phyloP scores from a whole-genome alignment of 2,888 invertebrate species.

The Eremobia ochroleuca region DNA sequence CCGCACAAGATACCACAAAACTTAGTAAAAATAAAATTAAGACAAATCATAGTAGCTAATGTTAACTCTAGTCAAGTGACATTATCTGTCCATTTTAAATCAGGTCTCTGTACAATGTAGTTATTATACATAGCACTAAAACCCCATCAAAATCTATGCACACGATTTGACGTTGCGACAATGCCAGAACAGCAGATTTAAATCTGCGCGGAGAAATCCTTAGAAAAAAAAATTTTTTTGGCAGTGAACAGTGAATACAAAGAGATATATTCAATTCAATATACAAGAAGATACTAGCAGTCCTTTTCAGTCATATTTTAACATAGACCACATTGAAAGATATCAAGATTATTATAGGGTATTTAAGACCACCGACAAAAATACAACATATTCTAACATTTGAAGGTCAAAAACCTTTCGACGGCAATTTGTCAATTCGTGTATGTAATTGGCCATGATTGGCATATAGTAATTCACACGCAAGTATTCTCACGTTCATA shows the following conservation, averaged over 20 bases:
- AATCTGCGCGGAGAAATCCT: neutral
- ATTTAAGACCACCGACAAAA: conserved; percentile 18
- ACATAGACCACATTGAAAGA: neutral
- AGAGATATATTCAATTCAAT: neutral
- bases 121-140: neutral
- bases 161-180: neutral
- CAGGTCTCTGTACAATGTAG: neutral
- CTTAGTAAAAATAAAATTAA: neutral
- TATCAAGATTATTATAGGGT: neutral
- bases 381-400: conserved; percentile 27
- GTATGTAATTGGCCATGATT: conserved; percentile 78
- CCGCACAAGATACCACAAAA: neutral
- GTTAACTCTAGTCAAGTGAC: neutral
- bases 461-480: conserved; percentile 75
- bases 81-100: neutral
- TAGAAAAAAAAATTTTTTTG: neutral
- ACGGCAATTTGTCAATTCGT: conserved; percentile 79
- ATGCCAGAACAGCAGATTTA: neutral
- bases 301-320: conserved; percentile 1
- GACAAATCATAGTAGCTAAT: neutral
- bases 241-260: neutral
- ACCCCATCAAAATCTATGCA: neutral
- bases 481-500: conserved; percentile 73
- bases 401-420: conserved; percentile 81
- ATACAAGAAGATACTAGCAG: neutral